Percentiles rank a stretch among this genome's conserved stretches.
Conservation (phyloP, 2,797 vertebrate species). For the Dendrocincla fuliginosa region DNA sequence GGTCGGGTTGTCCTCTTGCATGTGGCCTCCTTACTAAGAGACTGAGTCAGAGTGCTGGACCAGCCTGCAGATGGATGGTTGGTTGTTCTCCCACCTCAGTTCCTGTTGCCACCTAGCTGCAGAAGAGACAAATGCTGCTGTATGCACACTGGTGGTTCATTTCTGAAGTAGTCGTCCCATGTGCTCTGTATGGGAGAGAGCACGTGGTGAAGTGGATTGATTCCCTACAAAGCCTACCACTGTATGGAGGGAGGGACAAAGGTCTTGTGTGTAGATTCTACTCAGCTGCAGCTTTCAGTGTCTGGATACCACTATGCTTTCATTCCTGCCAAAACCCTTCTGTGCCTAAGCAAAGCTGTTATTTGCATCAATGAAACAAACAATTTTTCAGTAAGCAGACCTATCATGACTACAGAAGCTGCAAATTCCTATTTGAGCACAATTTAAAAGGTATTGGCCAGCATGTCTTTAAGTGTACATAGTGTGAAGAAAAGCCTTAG, state of each 20-base stretch:
- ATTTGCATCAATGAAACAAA: not conserved
- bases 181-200: not conserved
- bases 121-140: not conserved
- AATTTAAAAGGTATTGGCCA: not conserved
- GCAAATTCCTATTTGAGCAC: not conserved
- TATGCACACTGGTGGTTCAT: fast-evolving
- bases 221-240: not conserved
- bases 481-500: not conserved
- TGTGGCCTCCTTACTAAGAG: not conserved
- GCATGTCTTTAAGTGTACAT: not conserved
- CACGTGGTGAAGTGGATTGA: fast-evolving
- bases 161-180: not conserved
- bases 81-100: not conserved
- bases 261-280: not conserved
- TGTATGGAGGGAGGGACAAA: not conserved
- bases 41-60: not conserved
- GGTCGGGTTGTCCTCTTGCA: fast-evolving
- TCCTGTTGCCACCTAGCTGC: not conserved
- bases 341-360: not conserved
- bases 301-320: not conserved
- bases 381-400: not conserved
- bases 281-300: not conserved
- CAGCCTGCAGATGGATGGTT: not conserved
- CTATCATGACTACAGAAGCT: not conserved
- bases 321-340: not conserved